Conservation (phyloP, 2,797 vertebrate genomes). For the Pangasius sanitwongsei region DNA sequence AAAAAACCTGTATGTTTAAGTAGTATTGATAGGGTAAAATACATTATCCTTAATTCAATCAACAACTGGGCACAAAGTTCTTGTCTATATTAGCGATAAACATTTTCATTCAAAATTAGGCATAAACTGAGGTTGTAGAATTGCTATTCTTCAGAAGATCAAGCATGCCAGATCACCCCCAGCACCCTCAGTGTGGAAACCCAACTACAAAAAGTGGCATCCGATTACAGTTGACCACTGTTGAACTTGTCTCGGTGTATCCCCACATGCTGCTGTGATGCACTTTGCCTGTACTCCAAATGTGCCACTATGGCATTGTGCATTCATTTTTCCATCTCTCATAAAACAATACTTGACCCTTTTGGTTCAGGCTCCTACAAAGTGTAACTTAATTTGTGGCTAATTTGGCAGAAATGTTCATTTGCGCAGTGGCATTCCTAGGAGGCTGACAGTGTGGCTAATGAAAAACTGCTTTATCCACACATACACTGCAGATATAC, state of each 20-base stretch:
- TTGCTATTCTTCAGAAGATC: slow-evolving; percentile 16
- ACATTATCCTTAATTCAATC: neutral
- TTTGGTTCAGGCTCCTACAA: neutral
- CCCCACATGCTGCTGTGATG: slow-evolving; percentile 7
- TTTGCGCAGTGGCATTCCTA: neutral
- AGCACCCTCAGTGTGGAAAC: slow-evolving; percentile 37
- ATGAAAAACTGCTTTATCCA: slow-evolving; percentile 32
- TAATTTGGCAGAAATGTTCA: slow-evolving; percentile 29
- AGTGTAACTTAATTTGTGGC: slow-evolving; percentile 10
- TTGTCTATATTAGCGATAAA: neutral
- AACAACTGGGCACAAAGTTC: neutral
- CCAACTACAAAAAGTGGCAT: slow-evolving; percentile 41
- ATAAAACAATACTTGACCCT: slow-evolving; percentile 18
- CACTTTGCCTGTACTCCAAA: slow-evolving; percentile 16
- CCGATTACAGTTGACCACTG: slow-evolving; percentile 50
- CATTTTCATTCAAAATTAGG: neutral
- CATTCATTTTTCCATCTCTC: neutral
- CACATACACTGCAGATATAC: slow-evolving; percentile 9
- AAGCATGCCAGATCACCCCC: slow-evolving; percentile 38
- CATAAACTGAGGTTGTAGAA: neutral
- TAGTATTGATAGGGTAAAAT: neutral
- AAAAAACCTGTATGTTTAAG: neutral
- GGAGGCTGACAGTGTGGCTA: slow-evolving; percentile 9
- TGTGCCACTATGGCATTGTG: slow-evolving; percentile 5
- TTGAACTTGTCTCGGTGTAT: slow-evolving; percentile 52